A percentile compares a stretch with the other conserved stretches of the same genome.
Evolutionary conservation across 2,797 vertebrate genomes (phyloP).

Genomic region (Sparus aurata): DNA sequence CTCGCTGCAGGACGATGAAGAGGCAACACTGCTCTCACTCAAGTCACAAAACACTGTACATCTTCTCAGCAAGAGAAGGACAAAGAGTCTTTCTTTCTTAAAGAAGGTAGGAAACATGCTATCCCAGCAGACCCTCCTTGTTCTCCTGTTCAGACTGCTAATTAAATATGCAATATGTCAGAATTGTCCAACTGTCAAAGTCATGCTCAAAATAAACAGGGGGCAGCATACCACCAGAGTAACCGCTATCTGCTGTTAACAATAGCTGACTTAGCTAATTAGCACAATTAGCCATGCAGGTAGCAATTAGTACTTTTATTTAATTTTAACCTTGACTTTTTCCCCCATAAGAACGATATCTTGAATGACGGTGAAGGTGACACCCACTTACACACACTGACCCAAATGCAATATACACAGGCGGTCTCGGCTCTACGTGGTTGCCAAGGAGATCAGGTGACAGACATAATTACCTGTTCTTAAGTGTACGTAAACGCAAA

Average conservation of each 20-base stretch:
- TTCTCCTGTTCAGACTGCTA: constrained; percentile 44
- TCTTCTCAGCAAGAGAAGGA: constrained; percentile 10
- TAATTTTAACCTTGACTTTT: too few relatives aligned
- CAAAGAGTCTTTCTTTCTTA: background rate
- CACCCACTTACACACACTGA: background rate
- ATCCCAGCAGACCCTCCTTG: constrained; percentile 29
- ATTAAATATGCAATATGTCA: constrained; percentile 31
- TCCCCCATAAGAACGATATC: background rate
- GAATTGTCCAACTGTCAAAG: too few relatives aligned
- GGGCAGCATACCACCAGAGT: too few relatives aligned
- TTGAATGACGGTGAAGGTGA: constrained; percentile 47
- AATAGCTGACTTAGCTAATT: too few relatives aligned
- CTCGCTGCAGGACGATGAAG: constrained; percentile 33
- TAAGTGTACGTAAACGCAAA: background rate
- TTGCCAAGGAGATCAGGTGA: constrained; percentile 30
- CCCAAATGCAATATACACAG: background rate
- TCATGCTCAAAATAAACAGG: too few relatives aligned
- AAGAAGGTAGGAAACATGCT: background rate
- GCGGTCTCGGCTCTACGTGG: background rate
- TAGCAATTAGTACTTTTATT: too few relatives aligned
- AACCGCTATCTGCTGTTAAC: too few relatives aligned
- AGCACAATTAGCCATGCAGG: too few relatives aligned
- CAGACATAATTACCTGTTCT: background rate
- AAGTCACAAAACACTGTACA: constrained; percentile 1
- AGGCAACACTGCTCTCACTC: constrained; percentile 19